phyloP scores from a whole-genome alignment of 2,113 vertebrate species.

The Sclerurus mexicanus region DNA sequence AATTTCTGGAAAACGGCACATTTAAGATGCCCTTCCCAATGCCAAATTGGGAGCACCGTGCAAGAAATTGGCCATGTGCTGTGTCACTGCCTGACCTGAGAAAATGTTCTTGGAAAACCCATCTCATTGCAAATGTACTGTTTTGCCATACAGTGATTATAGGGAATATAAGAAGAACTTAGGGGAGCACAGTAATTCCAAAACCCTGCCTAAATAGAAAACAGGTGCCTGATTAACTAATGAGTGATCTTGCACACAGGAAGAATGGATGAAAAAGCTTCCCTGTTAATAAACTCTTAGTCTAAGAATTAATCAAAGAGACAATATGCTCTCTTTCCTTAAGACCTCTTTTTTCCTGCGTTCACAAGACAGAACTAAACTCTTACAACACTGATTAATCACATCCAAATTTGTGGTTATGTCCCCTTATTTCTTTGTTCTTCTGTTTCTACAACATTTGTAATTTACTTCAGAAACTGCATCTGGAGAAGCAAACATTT shows the following conservation, averaged over 20 bases:
- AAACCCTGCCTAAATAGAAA: not conserved
- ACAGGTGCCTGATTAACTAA: not conserved
- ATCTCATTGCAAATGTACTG: not conserved
- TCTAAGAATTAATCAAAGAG: not conserved
- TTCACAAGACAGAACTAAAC: not conserved
- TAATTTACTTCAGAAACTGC: slow-evolving; percentile 15
- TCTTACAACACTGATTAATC: not conserved
- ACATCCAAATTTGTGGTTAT: not conserved
- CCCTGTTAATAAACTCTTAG: not conserved
- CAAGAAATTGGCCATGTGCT: not conserved
- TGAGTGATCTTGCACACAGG: not conserved
- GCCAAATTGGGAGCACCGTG: not conserved
- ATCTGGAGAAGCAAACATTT: slow-evolving; percentile 35
- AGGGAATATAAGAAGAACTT: not conserved
- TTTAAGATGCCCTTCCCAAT: not conserved
- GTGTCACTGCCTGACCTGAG: not conserved
- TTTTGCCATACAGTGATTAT: not conserved
- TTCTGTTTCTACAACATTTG: not conserved
- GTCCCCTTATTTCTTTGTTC: not conserved
- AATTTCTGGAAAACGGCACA: not conserved
- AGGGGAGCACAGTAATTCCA: not conserved
- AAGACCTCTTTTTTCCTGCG: not conserved
- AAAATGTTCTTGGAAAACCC: not conserved
- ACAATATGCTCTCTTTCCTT: not conserved
- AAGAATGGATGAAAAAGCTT: not conserved